Percentiles rank a stretch among this genome's conserved stretches.
Conservation (phyloP, 2,797 vertebrate species). For the Diceros bicornis region DNA sequence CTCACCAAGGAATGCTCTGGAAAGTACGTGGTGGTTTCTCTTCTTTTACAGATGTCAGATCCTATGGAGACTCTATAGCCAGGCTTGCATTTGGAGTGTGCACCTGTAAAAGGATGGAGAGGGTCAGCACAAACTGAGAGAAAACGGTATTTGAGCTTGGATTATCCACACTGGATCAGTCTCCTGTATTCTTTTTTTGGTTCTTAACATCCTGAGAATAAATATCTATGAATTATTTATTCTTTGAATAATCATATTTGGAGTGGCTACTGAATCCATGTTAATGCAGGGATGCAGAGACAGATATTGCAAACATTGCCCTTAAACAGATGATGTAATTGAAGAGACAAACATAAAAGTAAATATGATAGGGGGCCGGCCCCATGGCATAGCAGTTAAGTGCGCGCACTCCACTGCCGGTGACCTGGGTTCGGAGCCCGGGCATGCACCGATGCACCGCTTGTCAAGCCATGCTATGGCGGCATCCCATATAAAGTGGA, state of each 20-base stretch:
- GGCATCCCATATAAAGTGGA: too few species aligned
- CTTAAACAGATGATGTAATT: background rate
- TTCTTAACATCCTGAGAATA: background rate
- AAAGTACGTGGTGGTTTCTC: background rate
- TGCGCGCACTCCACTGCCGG: too few species aligned
- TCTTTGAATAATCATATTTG: background rate
- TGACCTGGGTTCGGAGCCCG: too few species aligned
- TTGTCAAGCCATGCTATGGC: too few species aligned
- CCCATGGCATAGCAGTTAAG: too few species aligned
- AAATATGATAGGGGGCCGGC: background rate
- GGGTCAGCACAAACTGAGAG: background rate
- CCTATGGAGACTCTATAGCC: background rate
- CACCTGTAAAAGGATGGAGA: background rate
- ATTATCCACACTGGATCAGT: background rate
- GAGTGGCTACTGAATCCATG: background rate
- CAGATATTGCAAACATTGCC: background rate
- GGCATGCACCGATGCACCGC: too few species aligned
- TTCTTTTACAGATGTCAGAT: background rate
- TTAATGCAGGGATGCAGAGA: background rate
- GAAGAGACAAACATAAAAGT: background rate
- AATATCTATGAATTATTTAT: background rate
- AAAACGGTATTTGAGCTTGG: background rate
- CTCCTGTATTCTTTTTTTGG: background rate
- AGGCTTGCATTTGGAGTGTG: background rate
- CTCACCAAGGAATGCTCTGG: background rate